Percentiles rank a stretch among this genome's conserved stretches.
phyloP scores from a whole-genome alignment of 1,140 invertebrate species.

The Neodiprion virginianus region DNA sequence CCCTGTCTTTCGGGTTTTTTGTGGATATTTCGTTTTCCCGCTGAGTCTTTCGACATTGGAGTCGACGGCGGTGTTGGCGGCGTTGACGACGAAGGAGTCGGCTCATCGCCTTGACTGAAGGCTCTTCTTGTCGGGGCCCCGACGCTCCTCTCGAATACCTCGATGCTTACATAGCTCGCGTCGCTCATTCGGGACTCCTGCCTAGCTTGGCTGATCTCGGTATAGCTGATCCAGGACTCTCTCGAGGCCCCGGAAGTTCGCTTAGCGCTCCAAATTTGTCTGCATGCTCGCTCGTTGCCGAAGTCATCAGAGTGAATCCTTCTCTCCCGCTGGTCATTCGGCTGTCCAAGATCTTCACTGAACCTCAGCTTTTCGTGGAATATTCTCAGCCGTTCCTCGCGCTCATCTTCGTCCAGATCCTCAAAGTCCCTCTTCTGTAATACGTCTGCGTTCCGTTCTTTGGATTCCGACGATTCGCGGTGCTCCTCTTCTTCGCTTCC shows the following conservation, averaged over 20 bases:
- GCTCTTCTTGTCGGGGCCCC: slow-evolving; percentile 35
- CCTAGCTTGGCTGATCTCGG: slow-evolving; percentile 30
- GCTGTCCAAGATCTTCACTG: slow-evolving; percentile 35
- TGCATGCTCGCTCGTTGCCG: slow-evolving; percentile 33
- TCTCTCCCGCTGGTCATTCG: slow-evolving; percentile 32
- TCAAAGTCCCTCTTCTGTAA: slow-evolving; percentile 4
- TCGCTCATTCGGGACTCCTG: slow-evolving; percentile 32
- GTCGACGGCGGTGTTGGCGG: background rate
- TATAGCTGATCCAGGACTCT: slow-evolving; percentile 28
- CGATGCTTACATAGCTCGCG: slow-evolving; percentile 31
- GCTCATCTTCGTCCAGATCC: slow-evolving; percentile 21
- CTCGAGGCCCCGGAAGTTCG: slow-evolving; percentile 24
- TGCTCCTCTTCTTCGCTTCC: slow-evolving; percentile 41
- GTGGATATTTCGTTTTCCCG: background rate
- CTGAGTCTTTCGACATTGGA: background rate
- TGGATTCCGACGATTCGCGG: background rate
- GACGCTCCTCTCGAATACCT: slow-evolving; percentile 12
- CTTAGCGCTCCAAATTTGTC: slow-evolving; percentile 17
- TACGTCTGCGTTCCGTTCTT: background rate
- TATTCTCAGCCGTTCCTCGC: slow-evolving; percentile 30
- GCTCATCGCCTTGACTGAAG: slow-evolving; percentile 38
- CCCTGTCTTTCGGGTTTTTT: background rate
- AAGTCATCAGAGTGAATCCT: slow-evolving; percentile 42
- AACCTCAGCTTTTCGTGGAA: slow-evolving; percentile 38
- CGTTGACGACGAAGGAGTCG: background rate